phyloP scores from a whole-genome alignment of 2,797 vertebrate species.

The Sebastolobus alascanus region DNA sequence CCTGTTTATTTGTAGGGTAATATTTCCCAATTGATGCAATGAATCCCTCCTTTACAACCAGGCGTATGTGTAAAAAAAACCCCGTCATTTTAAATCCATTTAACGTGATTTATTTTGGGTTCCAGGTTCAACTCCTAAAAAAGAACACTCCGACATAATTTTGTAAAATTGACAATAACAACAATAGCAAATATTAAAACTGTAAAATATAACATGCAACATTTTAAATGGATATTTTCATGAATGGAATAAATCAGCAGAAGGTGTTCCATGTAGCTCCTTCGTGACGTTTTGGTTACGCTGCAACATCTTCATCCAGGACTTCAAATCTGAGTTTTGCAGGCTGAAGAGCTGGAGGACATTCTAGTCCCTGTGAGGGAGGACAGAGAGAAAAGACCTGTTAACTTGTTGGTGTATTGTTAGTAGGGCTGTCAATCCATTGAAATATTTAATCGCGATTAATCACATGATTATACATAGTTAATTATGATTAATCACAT shows the following conservation, averaged over 20 bases:
- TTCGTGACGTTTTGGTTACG: neutral
- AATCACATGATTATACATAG: no score
- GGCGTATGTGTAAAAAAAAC: neutral
- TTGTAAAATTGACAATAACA: neutral
- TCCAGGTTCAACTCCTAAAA: no score
- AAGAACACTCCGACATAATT: neutral
- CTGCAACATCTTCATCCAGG: neutral
- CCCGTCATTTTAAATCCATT: neutral
- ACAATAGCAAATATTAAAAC: neutral
- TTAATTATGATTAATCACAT: no score
- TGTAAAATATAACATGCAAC: no score
- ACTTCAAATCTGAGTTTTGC: neutral
- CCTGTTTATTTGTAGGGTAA: neutral
- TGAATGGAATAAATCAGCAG: neutral
- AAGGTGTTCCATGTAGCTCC: neutral
- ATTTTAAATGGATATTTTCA: no score
- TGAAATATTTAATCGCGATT: no score
- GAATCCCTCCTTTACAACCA: neutral
- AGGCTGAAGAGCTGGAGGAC: neutral
- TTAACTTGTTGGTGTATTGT: neutral
- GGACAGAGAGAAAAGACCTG: neutral
- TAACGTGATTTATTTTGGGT: no score
- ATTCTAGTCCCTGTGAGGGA: neutral
- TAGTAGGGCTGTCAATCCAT: no score
- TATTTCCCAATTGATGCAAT: neutral